Conservation (phyloP, 2,888 invertebrate species). For the Azorinus chamasolen region DNA sequence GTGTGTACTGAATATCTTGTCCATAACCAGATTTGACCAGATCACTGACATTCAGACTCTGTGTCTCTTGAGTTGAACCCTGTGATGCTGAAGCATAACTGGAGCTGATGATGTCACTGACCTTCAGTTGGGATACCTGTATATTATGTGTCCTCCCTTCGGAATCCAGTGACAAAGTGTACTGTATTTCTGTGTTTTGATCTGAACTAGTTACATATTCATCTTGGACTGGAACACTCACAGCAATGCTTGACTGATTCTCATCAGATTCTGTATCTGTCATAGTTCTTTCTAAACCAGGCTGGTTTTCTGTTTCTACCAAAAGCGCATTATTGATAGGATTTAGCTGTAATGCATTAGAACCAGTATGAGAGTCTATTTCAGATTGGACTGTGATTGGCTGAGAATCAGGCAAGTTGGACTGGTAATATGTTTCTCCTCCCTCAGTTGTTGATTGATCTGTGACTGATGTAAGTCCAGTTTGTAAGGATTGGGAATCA, state of each 20-base stretch:
- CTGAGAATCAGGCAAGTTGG: no score
- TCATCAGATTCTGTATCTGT: neutral
- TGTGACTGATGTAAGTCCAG: no score
- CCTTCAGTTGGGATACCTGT: no score
- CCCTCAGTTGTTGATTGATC: no score
- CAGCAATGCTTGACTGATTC: neutral
- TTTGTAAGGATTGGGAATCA: constrained; percentile 10
- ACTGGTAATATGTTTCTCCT: no score
- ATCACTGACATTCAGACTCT: no score
- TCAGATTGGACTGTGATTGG: neutral
- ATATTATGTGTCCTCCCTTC: neutral
- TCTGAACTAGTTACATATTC: neutral
- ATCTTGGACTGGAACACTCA: constrained; percentile 14
- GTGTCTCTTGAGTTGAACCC: no score
- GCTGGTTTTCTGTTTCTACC: constrained; percentile 1
- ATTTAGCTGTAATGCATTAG: neutral
- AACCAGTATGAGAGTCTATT: neutral
- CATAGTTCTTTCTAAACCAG: neutral
- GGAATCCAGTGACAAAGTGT: neutral
- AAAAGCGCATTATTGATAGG: neutral
- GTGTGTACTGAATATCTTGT: no score
- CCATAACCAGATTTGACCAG: no score
- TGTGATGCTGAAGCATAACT: no score
- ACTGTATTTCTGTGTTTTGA: neutral
- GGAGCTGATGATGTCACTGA: no score